These are phyloP conservation scores for Jacana jacana DNA, from an alignment of 2,113 vertebrate species.

Conservation along the genomic window DNA sequence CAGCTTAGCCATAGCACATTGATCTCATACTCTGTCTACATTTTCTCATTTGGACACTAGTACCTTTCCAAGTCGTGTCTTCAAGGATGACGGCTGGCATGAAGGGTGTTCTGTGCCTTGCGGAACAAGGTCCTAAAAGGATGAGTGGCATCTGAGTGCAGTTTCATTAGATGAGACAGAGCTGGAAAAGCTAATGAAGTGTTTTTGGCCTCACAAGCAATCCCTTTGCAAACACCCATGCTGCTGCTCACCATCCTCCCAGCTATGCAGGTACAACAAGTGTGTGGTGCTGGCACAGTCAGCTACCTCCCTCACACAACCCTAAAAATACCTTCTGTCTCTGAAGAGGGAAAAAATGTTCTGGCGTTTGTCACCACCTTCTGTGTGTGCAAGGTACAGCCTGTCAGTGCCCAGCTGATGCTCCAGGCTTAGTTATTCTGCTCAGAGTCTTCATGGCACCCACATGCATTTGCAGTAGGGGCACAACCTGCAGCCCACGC, in stretches of 20 bases:
- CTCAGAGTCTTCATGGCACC: not conserved
- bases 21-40: not conserved
- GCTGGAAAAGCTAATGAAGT: not conserved
- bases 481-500: not conserved
- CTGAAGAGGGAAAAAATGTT: not conserved
- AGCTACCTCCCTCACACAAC: not conserved
- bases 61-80: not conserved
- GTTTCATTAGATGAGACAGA: not conserved
- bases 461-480: not conserved
- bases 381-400: not conserved
- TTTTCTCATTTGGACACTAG: not conserved
- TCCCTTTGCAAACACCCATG: not conserved
- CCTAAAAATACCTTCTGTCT: not conserved
- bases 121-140: not conserved
- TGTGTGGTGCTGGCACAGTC: not conserved
- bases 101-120: not conserved
- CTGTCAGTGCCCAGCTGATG: fast-evolving
- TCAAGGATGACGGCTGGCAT: not conserved
- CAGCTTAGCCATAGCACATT: not conserved
- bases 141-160: not conserved
- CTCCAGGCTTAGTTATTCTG: not conserved
- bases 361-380: not conserved
- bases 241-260: not conserved
- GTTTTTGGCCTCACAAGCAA: not conserved
- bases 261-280: not conserved